Base-by-base conservation (phyloP, 2,888 invertebrate genomes). In the Leptinotarsa peninsularis region DNA sequence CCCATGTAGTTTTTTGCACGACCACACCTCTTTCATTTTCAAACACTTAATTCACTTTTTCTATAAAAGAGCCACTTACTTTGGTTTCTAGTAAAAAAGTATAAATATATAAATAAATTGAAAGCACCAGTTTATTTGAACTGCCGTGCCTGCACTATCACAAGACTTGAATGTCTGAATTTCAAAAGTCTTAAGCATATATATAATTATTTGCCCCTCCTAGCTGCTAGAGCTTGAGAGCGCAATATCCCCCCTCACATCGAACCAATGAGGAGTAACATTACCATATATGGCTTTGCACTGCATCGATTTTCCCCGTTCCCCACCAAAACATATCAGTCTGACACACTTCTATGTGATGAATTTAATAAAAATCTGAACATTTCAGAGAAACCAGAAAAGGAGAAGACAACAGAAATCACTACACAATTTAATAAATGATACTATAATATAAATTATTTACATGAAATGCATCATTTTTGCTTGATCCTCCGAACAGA, bases 211-310 rank as follows among this genome's bases (percentile, higher is more conserved):
- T 80, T 89, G 90, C 90, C 89, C 91, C 90, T 90, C 90, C 89
- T 86, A 88, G 86, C 86, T 83, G 86, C 85, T 84, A 85, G 85
- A 76, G 86, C 87, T 86, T 74, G 76, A 81, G 81, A 79, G 85
- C 86, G 86, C 86, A 84, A 82, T 82, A 84, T 83, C 84, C 80
- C 76, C 75, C 78, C 76, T 74, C 72, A 66, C 77, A 10, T 74
- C 72, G 78, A 84, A 80, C 93, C 93, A 93, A 93, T 93, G 90
- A 91, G 89, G 89, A 89, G 87, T 89, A 90, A 91, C 92, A 93
- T 93, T 91, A 93, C 94, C 94, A 93, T 94, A 94, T 94, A 94
- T 92, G 94, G 94, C 91, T 91, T 91, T 91, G 90, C 89, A 91
- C 90, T 91, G 91, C 89, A 91, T 89, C 90, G 91, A 90, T 90